A percentile compares a stretch with the other conserved stretches of the same genome.
Evolutionary conservation across 2,113 vertebrate genomes (phyloP).

Genomic region (Pterocles gutturalis): DNA sequence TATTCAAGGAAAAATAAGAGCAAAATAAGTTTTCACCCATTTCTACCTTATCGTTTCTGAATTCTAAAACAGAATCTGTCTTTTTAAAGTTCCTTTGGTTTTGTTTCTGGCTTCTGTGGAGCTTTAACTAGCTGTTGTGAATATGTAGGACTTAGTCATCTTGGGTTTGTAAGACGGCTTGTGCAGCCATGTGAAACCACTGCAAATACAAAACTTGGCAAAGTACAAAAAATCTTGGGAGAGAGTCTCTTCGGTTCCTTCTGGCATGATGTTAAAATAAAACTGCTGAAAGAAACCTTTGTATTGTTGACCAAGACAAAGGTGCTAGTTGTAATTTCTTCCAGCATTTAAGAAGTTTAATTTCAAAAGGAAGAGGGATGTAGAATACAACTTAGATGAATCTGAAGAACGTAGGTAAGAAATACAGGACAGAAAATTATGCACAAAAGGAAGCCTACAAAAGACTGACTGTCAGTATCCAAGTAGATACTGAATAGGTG

Average conservation of each 20-base stretch:
- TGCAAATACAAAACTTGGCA: neutral
- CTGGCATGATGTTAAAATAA: neutral
- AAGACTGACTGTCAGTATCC: neutral
- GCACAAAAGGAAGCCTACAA: neutral
- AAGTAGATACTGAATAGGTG: neutral
- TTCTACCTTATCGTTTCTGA: neutral
- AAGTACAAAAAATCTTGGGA: neutral
- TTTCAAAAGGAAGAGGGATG: neutral
- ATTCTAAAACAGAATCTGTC: neutral
- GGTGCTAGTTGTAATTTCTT: neutral
- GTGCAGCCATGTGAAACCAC: neutral
- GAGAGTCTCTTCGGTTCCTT: neutral
- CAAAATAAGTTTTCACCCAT: neutral
- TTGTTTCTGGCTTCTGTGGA: neutral
- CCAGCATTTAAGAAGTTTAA: neutral
- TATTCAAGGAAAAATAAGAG: neutral
- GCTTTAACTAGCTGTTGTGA: neutral
- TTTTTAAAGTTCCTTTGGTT: neutral
- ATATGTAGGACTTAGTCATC: neutral
- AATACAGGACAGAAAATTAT: neutral
- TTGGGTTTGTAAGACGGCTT: neutral
- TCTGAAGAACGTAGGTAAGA: neutral
- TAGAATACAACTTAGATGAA: neutral
- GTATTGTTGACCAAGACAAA: neutral
- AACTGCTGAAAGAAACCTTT: neutral